phyloP scores from a whole-genome alignment of 2,113 vertebrate genomes.

The Formicarius rufipectus region DNA sequence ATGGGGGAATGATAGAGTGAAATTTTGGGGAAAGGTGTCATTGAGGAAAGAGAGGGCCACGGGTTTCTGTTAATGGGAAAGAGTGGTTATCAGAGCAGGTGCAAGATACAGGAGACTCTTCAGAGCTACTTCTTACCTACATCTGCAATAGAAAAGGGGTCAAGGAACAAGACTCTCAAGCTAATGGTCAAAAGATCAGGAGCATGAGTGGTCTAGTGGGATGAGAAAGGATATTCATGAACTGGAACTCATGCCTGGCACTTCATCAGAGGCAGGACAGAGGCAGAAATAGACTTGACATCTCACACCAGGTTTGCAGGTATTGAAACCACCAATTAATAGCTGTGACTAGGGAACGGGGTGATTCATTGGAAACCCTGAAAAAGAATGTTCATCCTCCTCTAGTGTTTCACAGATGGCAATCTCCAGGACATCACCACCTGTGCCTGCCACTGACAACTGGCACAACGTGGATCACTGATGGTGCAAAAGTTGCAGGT shows the following conservation, averaged over 20 bases:
- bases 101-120: not conserved
- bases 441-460: not conserved
- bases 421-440: not conserved
- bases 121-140: not conserved
- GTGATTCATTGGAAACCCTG: not conserved
- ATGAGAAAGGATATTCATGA: not conserved
- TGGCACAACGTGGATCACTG: not conserved
- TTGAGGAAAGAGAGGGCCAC: not conserved
- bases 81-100: fast-evolving
- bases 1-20: not conserved
- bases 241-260: not conserved
- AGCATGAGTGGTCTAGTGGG: not conserved
- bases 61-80: not conserved
- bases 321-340: fast-evolving
- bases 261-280: not conserved
- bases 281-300: not conserved
- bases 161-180: not conserved
- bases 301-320: not conserved
- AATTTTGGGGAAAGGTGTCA: not conserved
- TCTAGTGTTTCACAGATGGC: not conserved
- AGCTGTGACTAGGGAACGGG: not conserved
- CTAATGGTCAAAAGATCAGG: not conserved
- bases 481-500: not conserved
- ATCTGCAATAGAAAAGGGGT: not conserved
- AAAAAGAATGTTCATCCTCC: not conserved